phyloP scores from a whole-genome alignment of 64 coral and sea anemone species.

The Stylophora pistillata region DNA sequence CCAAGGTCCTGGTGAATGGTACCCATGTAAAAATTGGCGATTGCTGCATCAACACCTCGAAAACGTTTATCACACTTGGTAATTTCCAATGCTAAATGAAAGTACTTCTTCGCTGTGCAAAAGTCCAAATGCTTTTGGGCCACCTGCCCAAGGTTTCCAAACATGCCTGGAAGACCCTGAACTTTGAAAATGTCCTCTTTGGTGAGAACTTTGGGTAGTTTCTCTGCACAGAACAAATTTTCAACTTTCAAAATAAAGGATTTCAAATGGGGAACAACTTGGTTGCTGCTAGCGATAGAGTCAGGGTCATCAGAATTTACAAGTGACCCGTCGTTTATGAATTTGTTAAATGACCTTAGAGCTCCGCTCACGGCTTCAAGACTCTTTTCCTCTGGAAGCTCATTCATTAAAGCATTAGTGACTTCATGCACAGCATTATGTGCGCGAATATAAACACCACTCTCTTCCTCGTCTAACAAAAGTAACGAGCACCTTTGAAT shows the following conservation, averaged over 20 bases:
- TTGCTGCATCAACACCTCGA: background rate
- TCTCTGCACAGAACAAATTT: background rate
- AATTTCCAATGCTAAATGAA: background rate
- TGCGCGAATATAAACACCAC: background rate
- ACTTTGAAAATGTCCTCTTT: background rate
- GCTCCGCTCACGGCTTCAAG: background rate
- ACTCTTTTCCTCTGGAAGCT: background rate
- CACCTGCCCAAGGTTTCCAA: background rate
- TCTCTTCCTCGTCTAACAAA: slow-evolving; percentile 12
- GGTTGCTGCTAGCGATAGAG: background rate
- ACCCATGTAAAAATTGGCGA: background rate
- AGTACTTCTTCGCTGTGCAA: background rate
- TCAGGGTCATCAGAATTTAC: background rate
- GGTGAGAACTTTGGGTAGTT: background rate
- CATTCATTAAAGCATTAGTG: background rate
- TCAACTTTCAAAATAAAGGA: background rate
- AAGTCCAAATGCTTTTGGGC: background rate
- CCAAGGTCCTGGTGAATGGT: background rate
- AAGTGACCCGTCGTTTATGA: background rate
- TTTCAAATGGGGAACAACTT: background rate
- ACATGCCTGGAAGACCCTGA: background rate
- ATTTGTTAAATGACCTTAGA: background rate
- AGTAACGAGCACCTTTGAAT: slow-evolving; percentile 25
- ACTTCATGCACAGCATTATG: slow-evolving; percentile 44
- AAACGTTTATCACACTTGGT: background rate